Evolutionary conservation across 2,888 invertebrate species (phyloP).

Genomic region (Rapana venosa): DNA sequence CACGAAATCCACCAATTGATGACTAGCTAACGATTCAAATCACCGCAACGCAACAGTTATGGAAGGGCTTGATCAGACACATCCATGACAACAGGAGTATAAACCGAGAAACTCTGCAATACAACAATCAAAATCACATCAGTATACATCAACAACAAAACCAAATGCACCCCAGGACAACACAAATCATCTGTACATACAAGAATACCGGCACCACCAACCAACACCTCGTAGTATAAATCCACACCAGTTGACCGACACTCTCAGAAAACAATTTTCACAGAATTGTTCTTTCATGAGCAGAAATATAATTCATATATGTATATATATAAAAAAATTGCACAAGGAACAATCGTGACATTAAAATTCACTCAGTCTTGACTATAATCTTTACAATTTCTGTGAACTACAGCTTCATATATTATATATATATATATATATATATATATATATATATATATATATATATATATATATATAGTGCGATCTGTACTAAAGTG

Average conservation of each 20-base stretch:
- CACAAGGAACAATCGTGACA: not conserved
- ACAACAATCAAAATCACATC: not conserved
- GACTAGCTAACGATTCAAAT: not conserved
- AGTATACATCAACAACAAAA: not conserved
- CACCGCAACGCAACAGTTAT: not conserved
- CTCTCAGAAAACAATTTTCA: not conserved
- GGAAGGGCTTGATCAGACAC: not conserved
- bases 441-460: too few relatives aligned
- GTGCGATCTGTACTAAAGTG: too few relatives aligned
- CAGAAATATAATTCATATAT: not conserved
- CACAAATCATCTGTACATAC: not conserved
- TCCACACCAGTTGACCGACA: not conserved
- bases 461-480: too few relatives aligned
- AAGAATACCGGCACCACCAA: not conserved
- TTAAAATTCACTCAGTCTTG: not conserved
- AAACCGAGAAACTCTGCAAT: not conserved
- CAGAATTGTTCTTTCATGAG: constrained; percentile 1
- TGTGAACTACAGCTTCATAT: too few relatives aligned
- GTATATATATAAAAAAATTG: not conserved
- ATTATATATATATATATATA: too few relatives aligned
- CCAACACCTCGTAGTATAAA: not conserved
- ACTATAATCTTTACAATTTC: not conserved
- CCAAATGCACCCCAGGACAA: too few relatives aligned
- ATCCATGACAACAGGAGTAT: not conserved
- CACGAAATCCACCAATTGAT: too few relatives aligned